Evolutionary conservation across 2,888 invertebrate genomes (phyloP).

Genomic region (Listrodromus nycthemerus): DNA sequence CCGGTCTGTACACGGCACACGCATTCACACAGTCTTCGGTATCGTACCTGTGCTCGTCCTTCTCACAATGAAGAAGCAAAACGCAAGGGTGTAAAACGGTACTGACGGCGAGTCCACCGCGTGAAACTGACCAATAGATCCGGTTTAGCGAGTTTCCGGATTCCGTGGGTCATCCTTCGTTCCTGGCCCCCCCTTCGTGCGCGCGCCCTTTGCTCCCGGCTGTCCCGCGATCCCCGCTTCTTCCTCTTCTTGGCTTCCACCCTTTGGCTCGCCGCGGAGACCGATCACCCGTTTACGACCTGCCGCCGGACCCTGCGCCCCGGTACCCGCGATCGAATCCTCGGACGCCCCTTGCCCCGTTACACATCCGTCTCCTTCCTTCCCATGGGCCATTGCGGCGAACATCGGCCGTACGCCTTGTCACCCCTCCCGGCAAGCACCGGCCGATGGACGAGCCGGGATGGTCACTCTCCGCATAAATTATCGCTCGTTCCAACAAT

Average conservation of each 20-base stretch:
- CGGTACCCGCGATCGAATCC: neutral
- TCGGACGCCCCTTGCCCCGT: neutral
- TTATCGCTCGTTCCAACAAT: slow-evolving; percentile 65
- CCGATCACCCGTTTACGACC: neutral
- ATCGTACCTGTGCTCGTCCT: slow-evolving; percentile 25
- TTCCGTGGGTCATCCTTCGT: slow-evolving; percentile 81
- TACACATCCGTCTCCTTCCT: neutral
- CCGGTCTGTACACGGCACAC: neutral
- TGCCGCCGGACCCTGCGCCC: slow-evolving; percentile 2
- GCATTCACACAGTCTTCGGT: slow-evolving; percentile 5
- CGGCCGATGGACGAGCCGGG: slow-evolving; percentile 29
- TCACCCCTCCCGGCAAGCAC: slow-evolving; percentile 40
- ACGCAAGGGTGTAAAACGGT: slow-evolving; percentile 61
- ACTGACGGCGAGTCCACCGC: slow-evolving; percentile 67
- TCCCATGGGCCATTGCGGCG: neutral
- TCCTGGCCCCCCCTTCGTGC: slow-evolving; percentile 5
- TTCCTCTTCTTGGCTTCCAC: slow-evolving; percentile 65
- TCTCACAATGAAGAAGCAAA: slow-evolving; percentile 53
- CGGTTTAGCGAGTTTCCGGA: slow-evolving; percentile 85
- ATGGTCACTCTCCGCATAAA: slow-evolving; percentile 76
- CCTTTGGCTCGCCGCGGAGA: slow-evolving; percentile 63
- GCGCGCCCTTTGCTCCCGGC: slow-evolving; percentile 43
- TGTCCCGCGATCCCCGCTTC: slow-evolving; percentile 70
- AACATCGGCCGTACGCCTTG: neutral
- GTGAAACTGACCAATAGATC: slow-evolving; percentile 84